phyloP scores from a whole-genome alignment of 2,888 invertebrate species.

The Ectropis crepuscularia region DNA sequence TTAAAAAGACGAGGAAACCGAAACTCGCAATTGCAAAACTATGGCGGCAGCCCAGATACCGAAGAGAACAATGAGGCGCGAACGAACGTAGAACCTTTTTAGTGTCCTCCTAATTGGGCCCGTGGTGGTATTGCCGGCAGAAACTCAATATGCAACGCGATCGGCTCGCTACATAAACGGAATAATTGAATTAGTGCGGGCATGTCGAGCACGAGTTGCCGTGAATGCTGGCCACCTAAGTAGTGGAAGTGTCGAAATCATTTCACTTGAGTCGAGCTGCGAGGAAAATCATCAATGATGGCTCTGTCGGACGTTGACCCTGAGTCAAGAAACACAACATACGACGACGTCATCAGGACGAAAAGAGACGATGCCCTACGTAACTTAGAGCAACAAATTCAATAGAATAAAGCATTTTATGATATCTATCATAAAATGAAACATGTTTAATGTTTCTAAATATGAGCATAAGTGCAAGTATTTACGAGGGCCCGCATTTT shows the following conservation, averaged over 20 bases:
- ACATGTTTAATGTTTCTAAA: slow-evolving; percentile 43
- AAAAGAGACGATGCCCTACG: slow-evolving; percentile 17
- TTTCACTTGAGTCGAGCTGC: slow-evolving; percentile 17
- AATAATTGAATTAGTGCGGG: slow-evolving; percentile 79
- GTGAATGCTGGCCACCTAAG: slow-evolving; percentile 59
- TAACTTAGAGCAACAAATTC: slow-evolving; percentile 29
- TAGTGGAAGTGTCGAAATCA: slow-evolving; percentile 36
- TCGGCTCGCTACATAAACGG: slow-evolving; percentile 75
- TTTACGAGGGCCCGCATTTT: slow-evolving; percentile 40
- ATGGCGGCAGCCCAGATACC: slow-evolving; percentile 72
- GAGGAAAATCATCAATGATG: slow-evolving; percentile 27
- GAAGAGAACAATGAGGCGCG: slow-evolving; percentile 76
- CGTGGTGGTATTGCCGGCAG: slow-evolving; percentile 66
- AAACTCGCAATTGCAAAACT: slow-evolving; percentile 67
- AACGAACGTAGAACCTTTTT: slow-evolving; percentile 77
- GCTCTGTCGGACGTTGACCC: slow-evolving; percentile 22
- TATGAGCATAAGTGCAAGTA: slow-evolving; percentile 41
- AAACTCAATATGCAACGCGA: slow-evolving; percentile 80
- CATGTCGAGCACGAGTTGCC: slow-evolving; percentile 64
- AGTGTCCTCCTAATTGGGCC: slow-evolving; percentile 80
- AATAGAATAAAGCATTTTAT: slow-evolving; percentile 40
- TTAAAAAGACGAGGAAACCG: slow-evolving; percentile 78
- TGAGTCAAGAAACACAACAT: slow-evolving; percentile 19
- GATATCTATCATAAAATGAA: slow-evolving; percentile 43
- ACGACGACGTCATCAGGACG: slow-evolving; percentile 25